A percentile compares a stretch with the other conserved stretches of the same genome.
These are phyloP conservation scores for Plagodis pulveraria DNA, from an alignment of 2,888 invertebrate genomes.

Conservation along the genomic window DNA sequence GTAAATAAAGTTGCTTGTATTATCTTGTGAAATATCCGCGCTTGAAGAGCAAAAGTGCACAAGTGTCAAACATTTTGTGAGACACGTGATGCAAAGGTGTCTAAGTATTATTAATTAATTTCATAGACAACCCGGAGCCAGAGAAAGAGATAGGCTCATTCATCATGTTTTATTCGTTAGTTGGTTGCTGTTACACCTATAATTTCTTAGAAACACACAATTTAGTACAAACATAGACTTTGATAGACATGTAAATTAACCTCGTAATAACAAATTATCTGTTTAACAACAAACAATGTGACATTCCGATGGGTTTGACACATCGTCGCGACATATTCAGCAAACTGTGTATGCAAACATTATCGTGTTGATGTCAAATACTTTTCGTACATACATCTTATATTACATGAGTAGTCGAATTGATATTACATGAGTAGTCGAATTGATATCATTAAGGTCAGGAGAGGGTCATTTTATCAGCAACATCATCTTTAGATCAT, in stretches of 20 bases:
- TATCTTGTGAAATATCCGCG: no score
- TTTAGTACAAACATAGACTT: conserved; percentile 12
- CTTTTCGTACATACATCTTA: conserved; percentile 31
- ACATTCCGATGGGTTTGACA: conserved; percentile 67
- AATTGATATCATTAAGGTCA: conserved; percentile 2
- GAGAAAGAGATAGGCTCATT: no score
- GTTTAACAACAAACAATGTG: conserved; percentile 53
- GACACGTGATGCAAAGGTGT: no score
- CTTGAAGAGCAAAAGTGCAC: no score
- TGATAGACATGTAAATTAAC: conserved; percentile 33
- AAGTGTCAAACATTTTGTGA: no score
- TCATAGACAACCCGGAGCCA: no score
- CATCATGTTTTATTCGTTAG: no score
- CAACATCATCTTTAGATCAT: no score
- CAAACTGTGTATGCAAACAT: conserved; percentile 66
- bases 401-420: conserved; percentile 9
- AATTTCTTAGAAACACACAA: background rate
- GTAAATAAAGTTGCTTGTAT: no score
- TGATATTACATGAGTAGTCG: conserved; percentile 9
- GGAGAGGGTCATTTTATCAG: background rate
- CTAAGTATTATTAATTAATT: no score
- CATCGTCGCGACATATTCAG: conserved; percentile 64
- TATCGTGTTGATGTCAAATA: conserved; percentile 53
- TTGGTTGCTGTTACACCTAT: no score
- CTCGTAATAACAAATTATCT: conserved; percentile 42